Base-by-base conservation (phyloP, 2,797 vertebrate genomes). In the Champsocephalus gunnari region DNA sequence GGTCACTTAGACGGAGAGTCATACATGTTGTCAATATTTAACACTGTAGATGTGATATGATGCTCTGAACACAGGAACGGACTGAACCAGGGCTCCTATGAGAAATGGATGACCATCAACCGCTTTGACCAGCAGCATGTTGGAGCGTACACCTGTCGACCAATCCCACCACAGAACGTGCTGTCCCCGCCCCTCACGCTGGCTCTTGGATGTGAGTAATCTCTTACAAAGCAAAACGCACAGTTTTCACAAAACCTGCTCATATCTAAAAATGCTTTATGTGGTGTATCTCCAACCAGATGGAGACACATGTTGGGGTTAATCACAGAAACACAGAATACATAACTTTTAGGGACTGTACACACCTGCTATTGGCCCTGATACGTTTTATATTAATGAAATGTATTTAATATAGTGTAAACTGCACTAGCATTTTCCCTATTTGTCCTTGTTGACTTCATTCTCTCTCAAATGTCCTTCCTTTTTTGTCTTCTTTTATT, bases 81-180 rank as follows among this genome's bases (percentile, higher is more conserved):
- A 9, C 69, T 94, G 12, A 95, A 95, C 83, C 88, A 95, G 0
- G 94, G 94, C 28, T 92, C 93, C 21, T 83, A 82, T 34, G 93
- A 93, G 63, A 92, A 92, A 74, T 91, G 92, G 88, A 93, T 93
- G 73, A 92, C 83, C 34, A 82, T 96, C 84, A 89, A 92, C 53
- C 92, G 92, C 75, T 96, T 95, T 66, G 88, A 94, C 85, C 77
- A 66, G 66, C 89, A 92, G 64, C 92, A 94, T 4, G 71, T 78
- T 2, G 95, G 95, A 45, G 84, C 73, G 0, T 96, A 95, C 90
- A 87, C 82, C 79, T 96, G 95, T 79, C 92, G 94, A 53, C 94
- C 94, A 0, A 90, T 95, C 83, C 94, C 94, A 9, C 93, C 93
- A 0, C 93, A 94, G 84, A 95, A 95, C 24, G 93, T 95, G 11